A percentile compares a stretch with the other conserved stretches of the same genome.
phyloP scores from a whole-genome alignment of 2,113 vertebrate genomes.

The Grammomys dolichurus region DNA sequence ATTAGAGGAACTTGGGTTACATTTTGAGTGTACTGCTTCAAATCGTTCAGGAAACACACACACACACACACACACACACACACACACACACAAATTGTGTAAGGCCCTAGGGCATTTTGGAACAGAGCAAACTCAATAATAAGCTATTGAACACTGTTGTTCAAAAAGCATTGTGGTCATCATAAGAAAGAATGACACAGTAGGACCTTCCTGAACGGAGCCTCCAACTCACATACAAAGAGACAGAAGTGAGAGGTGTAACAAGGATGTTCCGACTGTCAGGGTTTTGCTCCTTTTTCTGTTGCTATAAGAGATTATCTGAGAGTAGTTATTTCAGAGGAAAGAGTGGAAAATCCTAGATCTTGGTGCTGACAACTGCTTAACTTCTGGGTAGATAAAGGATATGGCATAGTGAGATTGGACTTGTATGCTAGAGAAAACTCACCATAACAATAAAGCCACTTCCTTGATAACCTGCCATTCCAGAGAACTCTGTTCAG shows the following conservation, averaged over 20 bases:
- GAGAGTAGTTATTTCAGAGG: background rate
- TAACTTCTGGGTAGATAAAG: background rate
- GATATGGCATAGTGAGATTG: background rate
- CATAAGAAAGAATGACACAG: background rate
- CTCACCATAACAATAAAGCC: background rate
- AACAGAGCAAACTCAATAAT: background rate
- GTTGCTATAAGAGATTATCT: background rate
- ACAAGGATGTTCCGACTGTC: background rate
- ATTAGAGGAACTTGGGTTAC: background rate
- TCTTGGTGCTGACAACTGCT: background rate
- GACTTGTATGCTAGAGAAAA: background rate
- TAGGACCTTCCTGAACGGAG: background rate
- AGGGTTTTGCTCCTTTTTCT: background rate
- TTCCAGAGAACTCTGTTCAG: background rate
- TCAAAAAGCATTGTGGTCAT: background rate
- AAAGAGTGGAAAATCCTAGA: background rate
- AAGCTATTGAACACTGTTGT: background rate
- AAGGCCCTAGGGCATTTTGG: background rate
- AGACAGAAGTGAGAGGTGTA: background rate
- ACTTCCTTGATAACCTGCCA: background rate
- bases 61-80: background rate
- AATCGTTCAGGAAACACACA: background rate
- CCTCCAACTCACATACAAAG: background rate
- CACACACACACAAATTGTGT: background rate
- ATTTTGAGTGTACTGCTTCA: slow-evolving; percentile 46